phyloP scores from a whole-genome alignment of 1,140 invertebrate species.

The Rhagoletis pomonella region DNA sequence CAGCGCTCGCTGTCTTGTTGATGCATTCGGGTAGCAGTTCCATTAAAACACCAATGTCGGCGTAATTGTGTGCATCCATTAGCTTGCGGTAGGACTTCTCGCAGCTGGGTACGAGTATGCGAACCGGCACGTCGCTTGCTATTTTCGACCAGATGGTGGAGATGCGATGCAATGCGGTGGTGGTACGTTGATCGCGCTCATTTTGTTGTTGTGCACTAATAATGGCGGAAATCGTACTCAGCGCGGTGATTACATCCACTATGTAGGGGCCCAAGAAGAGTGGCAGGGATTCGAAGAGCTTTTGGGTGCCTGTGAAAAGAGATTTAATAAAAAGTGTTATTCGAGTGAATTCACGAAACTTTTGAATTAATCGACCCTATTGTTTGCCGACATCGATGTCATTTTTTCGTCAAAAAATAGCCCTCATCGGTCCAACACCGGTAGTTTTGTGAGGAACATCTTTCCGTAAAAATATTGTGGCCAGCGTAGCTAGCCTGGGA shows the following conservation, averaged over 20 bases:
- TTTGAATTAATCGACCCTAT: too few relatives aligned
- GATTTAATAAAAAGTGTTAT: neutral
- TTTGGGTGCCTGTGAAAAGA: conserved; percentile 77
- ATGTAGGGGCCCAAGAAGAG: conserved; percentile 90
- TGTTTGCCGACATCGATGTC: too few relatives aligned
- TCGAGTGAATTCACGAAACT: too few relatives aligned
- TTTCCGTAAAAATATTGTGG: too few relatives aligned
- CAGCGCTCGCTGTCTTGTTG: conserved; percentile 76
- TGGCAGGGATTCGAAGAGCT: conserved; percentile 86
- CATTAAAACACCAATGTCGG: conserved; percentile 83
- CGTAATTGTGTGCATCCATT: conserved; percentile 77
- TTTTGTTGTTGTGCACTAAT: conserved; percentile 61
- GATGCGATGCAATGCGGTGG: conserved; percentile 77
- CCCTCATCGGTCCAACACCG: too few relatives aligned
- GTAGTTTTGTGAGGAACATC: too few relatives aligned
- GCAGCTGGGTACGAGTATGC: conserved; percentile 86
- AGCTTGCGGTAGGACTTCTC: conserved; percentile 81
- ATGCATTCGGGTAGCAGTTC: conserved; percentile 84
- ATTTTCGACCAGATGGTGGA: conserved; percentile 81
- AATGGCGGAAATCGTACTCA: conserved; percentile 77
- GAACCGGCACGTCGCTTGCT: conserved; percentile 80
- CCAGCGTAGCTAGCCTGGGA: too few relatives aligned
- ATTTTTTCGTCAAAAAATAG: too few relatives aligned
- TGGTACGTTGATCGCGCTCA: conserved; percentile 75
- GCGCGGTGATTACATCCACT: conserved; percentile 81